Conservation (phyloP, 2,113 vertebrate genomes). For the Dasypus novemcinctus region DNA sequence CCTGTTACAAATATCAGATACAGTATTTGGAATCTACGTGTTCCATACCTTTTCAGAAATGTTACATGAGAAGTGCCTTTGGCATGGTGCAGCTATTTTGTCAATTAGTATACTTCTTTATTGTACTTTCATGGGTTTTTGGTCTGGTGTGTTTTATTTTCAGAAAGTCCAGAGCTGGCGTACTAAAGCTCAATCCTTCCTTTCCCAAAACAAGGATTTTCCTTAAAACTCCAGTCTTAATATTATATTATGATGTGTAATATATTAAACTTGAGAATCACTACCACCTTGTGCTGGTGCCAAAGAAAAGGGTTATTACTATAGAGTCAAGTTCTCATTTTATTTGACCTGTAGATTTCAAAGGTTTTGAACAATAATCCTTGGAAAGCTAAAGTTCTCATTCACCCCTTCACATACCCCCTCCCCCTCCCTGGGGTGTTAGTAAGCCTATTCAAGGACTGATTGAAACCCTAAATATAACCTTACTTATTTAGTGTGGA, state of each 20-base stretch:
- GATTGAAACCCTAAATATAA: background rate
- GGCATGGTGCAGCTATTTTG: background rate
- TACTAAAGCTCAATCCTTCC: background rate
- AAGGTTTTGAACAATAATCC: constrained; percentile 24
- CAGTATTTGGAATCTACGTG: background rate
- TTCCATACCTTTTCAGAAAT: background rate
- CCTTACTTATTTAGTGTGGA: background rate
- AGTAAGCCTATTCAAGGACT: constrained; percentile 20
- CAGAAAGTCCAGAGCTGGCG: background rate
- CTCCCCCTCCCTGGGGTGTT: background rate
- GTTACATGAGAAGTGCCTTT: background rate
- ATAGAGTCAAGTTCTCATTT: constrained; percentile 64
- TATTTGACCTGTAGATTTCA: constrained; percentile 22
- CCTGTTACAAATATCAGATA: background rate
- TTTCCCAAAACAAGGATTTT: background rate
- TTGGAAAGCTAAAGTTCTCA: constrained; percentile 67
- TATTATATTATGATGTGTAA: too few relatives aligned
- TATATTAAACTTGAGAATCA: too few relatives aligned
- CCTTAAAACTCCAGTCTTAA: constrained; percentile 1
- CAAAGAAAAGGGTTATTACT: too few relatives aligned
- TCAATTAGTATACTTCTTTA: background rate
- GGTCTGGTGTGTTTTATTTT: background rate
- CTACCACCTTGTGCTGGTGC: too few relatives aligned
- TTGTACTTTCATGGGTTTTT: background rate
- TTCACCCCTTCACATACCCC: background rate